Base-by-base conservation (phyloP, 2,888 invertebrate genomes). In the Tipula unca region DNA sequence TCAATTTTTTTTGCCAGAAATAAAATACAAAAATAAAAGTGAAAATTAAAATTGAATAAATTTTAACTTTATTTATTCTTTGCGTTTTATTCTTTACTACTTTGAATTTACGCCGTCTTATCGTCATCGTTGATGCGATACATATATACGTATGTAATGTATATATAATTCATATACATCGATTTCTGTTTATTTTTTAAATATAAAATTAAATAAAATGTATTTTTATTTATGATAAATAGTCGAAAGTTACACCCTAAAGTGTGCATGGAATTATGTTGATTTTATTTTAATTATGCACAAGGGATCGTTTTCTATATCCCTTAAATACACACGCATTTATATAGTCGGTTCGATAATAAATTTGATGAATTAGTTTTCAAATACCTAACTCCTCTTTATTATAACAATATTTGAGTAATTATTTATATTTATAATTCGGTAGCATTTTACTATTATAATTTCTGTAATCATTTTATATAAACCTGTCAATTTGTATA, bases 21-120 rank as follows among this genome's bases (percentile, higher is more conserved):
- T 13, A 69, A 69, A 69, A 25, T 69, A 69, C 10, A 69, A 69
- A 69, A 69, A 69, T 69, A 69, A 69, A 69, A 69, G 69, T 69
- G 69, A 69, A 69, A 69, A 69, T 69, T 69, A 69, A 69, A 69
- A 69, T 69, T 69, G 25, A 69, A 69, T 69, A 69, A 69, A 69
- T 69, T 25, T 69, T 69, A 69, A 69, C 8, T 69, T 69, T 69
- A 69, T 69, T 69, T 69, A 69, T 69, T 69, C 25, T 69, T 69
- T 20, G 25, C 69, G 69, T 69, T 69, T 25, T 69, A 10, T 48
- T 17, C n/a, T 39, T 17, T 17, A 48, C 5, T 69, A 69, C 69
- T 69, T 69, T 25, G 69, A 69, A 69, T 69, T 69, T 69, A 10
- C 20, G 25, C 69, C 69, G 69, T 25, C 69, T 69, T 69, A 69